Evolutionary conservation across 2,888 invertebrate species (phyloP).

Genomic region (Antheraea assamensis): DNA sequence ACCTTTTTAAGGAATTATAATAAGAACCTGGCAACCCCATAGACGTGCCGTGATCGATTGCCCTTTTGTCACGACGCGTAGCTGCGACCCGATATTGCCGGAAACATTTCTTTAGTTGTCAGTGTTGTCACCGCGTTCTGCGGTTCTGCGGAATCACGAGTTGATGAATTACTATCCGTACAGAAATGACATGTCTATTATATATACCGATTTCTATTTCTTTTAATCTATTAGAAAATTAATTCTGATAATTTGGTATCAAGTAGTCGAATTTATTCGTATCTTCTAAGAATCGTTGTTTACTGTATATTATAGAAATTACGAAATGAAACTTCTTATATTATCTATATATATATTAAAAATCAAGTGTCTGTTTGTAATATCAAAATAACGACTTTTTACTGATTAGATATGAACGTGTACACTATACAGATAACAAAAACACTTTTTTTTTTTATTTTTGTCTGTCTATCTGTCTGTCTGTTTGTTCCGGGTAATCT

Average conservation of each 20-base stretch:
- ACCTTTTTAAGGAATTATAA: background rate
- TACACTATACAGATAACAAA: too few species aligned
- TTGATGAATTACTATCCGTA: constrained; percentile 59
- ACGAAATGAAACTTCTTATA: too few species aligned
- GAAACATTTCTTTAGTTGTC: constrained; percentile 66
- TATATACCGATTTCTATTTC: constrained; percentile 9
- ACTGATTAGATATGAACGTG: too few species aligned
- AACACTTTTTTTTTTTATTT: too few species aligned
- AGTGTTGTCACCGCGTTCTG: constrained; percentile 56
- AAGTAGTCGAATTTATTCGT: background rate
- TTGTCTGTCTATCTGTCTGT: too few species aligned
- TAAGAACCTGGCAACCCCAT: constrained; percentile 20
- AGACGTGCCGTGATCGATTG: constrained; percentile 69
- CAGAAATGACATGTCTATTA: constrained; percentile 41
- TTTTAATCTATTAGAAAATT: constrained; percentile 8
- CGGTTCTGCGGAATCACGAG: constrained; percentile 55
- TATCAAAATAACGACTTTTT: too few species aligned
- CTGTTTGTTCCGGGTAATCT: too few species aligned
- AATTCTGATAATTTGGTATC: background rate
- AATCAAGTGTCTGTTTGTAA: too few species aligned
- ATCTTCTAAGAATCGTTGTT: background rate
- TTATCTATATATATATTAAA: too few species aligned
- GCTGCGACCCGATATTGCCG: constrained; percentile 54
- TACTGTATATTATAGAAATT: background rate
- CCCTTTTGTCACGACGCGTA: constrained; percentile 62